Evolutionary conservation across 2,113 vertebrate species (phyloP).

Genomic region (Bufo gargarizans): DNA sequence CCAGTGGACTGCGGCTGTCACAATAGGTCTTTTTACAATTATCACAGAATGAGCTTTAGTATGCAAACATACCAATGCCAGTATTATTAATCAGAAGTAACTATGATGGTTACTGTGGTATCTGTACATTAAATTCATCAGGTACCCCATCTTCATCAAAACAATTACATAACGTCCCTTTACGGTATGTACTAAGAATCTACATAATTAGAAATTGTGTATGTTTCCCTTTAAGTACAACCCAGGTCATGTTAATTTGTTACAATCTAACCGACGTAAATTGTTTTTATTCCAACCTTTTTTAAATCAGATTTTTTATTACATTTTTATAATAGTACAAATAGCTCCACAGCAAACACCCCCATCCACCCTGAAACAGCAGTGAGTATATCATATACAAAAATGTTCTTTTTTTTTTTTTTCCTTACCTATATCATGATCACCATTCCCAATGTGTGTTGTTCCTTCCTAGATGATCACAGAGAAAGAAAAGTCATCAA

Average conservation of each 20-base stretch:
- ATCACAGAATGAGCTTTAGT: not conserved
- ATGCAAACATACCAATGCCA: not conserved
- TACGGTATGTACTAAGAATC: not conserved
- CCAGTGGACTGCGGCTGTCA: not conserved
- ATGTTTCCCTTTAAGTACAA: not conserved
- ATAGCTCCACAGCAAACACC: too few species aligned
- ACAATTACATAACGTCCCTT: not conserved
- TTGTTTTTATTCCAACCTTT: not conserved
- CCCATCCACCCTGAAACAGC: too few species aligned
- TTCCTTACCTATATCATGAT: slow-evolving; percentile 91
- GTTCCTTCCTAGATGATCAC: slow-evolving; percentile 83
- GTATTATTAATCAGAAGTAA: not conserved
- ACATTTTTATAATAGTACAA: too few species aligned
- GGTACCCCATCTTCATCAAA: not conserved
- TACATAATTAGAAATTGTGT: not conserved
- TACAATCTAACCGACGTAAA: not conserved
- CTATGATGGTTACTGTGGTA: not conserved
- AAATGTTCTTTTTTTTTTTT: too few species aligned
- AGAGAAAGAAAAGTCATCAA: not conserved
- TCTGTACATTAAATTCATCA: not conserved
- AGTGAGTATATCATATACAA: too few species aligned
- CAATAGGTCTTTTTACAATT: not conserved
- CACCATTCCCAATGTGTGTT: slow-evolving; percentile 88
- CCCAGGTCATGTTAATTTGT: not conserved
- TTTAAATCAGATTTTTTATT: too few species aligned